These are phyloP conservation scores for Euzophera pinguis DNA, from an alignment of 2,888 invertebrate genomes.

Conservation along the genomic window DNA sequence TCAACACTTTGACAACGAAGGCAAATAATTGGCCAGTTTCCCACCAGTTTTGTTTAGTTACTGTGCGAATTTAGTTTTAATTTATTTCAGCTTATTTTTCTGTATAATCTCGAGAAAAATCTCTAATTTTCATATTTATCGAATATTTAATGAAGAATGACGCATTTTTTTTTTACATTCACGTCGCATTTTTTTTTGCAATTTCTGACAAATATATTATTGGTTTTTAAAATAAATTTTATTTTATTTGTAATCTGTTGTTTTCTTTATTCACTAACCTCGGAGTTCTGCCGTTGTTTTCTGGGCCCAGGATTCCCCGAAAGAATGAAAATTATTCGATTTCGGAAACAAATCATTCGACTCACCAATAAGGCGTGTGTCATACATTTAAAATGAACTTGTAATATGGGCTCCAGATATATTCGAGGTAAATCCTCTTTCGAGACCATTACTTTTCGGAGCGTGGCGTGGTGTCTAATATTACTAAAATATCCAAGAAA, in stretches of 20 bases:
- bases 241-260: slow-evolving; percentile 9
- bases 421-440: too few relatives aligned
- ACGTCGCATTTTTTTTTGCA: slow-evolving; percentile 51
- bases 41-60: slow-evolving; percentile 26
- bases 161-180: slow-evolving; percentile 36
- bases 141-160: slow-evolving; percentile 20
- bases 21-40: slow-evolving; percentile 13
- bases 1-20: slow-evolving; percentile 11
- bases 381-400: too few relatives aligned
- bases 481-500: too few relatives aligned
- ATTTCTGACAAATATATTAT: slow-evolving; percentile 44
- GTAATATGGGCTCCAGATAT: too few relatives aligned
- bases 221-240: slow-evolving; percentile 20
- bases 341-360: too few relatives aligned
- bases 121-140: slow-evolving; percentile 24
- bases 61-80: slow-evolving; percentile 43
- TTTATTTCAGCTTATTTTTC: slow-evolving; percentile 21
- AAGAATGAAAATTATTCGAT: too few relatives aligned
- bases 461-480: too few relatives aligned
- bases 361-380: too few relatives aligned
- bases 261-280: background rate
- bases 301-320: too few relatives aligned
- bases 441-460: too few relatives aligned
- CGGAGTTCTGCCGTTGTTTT: too few relatives aligned
- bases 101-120: slow-evolving; percentile 19